These are phyloP conservation scores for Parthenolecanium corni DNA, from an alignment of 2,888 invertebrate genomes.

Conservation along the genomic window DNA sequence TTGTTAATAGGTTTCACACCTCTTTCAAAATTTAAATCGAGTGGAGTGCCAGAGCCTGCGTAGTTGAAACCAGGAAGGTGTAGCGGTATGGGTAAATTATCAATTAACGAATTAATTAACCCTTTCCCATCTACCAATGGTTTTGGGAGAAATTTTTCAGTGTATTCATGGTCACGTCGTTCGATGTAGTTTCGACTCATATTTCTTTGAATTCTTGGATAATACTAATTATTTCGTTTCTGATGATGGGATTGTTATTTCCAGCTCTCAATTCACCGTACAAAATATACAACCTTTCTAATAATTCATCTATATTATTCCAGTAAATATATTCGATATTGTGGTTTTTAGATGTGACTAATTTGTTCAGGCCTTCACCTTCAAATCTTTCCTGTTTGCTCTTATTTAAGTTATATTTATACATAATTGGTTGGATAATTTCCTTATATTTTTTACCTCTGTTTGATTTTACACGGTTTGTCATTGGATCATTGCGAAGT, in stretches of 20 bases:
- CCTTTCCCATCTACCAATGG: constrained; percentile 4
- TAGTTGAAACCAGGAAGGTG: constrained; percentile 21
- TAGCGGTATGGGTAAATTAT: constrained; percentile 26
- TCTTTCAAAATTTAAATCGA: constrained; percentile 17
- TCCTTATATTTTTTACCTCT: background rate
- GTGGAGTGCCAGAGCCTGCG: constrained; percentile 12
- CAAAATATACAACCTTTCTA: background rate
- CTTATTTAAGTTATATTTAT: background rate
- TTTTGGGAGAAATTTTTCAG: no score
- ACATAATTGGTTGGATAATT: background rate
- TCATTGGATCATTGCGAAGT: background rate
- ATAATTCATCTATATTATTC: constrained; percentile 14
- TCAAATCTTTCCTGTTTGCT: no score
- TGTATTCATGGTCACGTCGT: no score
- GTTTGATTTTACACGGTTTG: background rate
- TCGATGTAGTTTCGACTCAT: background rate
- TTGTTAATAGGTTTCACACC: constrained; percentile 17
- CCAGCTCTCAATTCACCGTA: constrained; percentile 2
- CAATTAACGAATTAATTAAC: constrained; percentile 24
- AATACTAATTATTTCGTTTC: constrained; percentile 10
- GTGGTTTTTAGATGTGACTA: background rate
- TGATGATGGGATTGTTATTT: constrained; percentile 1
- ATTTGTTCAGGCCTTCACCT: background rate
- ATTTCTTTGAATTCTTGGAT: constrained; percentile 8
- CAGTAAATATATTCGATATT: constrained; percentile 8